These are phyloP conservation scores for Chitala chitala DNA, from an alignment of 2,113 vertebrate genomes.

Conservation along the genomic window DNA sequence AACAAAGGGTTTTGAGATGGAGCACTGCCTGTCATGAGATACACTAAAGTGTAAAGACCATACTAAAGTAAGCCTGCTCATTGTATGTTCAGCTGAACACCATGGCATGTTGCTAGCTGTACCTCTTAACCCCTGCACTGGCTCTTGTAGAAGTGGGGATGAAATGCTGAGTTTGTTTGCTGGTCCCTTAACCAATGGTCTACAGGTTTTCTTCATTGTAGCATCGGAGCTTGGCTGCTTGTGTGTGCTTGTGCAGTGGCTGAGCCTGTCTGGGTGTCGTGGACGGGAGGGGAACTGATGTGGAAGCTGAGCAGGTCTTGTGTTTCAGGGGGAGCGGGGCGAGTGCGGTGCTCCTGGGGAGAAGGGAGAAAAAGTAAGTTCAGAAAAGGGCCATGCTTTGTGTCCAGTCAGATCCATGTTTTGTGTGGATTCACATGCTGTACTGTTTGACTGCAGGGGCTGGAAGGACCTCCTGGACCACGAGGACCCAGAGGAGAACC, in stretches of 20 bases:
- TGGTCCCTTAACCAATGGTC: no score
- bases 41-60: no score
- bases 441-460: conserved; percentile 50
- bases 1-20: neutral
- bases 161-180: no score
- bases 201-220: neutral
- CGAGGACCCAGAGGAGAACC: conserved; percentile 67
- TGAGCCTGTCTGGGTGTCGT: neutral
- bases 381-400: conserved; percentile 11
- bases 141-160: no score
- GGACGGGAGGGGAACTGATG: neutral
- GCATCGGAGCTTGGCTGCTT: neutral
- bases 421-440: conserved; percentile 2
- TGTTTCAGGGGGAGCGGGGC: conserved; percentile 70
- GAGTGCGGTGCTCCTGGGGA: conserved; percentile 75
- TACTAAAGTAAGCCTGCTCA: no score
- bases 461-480: conserved; percentile 56
- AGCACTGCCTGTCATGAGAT: neutral
- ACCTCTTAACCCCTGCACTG: no score
- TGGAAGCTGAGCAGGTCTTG: conserved; percentile 16
- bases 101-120: no score
- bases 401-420: neutral
- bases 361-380: conserved; percentile 72
- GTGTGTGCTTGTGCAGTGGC: neutral
- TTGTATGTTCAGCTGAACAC: no score